phyloP scores from a whole-genome alignment of 2,113 vertebrate genomes.

The Aegypius monachus region DNA sequence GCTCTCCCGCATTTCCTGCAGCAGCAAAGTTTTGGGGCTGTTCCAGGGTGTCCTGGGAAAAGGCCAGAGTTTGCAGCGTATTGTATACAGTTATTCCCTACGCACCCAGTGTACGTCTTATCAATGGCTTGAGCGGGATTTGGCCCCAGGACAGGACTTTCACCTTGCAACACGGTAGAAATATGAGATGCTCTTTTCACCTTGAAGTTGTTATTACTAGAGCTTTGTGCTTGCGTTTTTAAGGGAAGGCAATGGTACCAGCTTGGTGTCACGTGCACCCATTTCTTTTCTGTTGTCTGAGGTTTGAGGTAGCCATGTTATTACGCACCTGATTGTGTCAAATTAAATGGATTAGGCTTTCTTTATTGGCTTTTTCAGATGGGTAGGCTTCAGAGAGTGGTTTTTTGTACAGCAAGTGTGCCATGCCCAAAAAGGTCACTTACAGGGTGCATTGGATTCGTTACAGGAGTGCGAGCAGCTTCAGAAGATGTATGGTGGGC shows the following conservation, averaged over 20 bases:
- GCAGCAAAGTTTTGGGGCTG: neutral
- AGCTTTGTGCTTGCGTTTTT: neutral
- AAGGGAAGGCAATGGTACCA: accelerated
- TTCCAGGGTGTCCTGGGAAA: neutral
- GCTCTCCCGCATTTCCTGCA: neutral
- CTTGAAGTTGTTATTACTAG: accelerated
- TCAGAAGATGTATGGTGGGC: slow-evolving; percentile 93
- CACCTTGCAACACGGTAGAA: accelerated
- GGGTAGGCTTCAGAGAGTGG: neutral
- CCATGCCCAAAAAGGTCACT: neutral
- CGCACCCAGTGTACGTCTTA: accelerated
- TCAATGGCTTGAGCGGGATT: neutral
- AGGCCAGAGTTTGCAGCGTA: accelerated
- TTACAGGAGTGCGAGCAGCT: slow-evolving; percentile 95
- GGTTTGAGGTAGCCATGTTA: neutral
- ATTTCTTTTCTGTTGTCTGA: neutral
- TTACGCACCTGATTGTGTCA: neutral
- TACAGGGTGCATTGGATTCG: neutral
- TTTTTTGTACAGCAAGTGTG: neutral
- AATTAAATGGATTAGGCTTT: neutral
- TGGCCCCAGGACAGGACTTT: neutral
- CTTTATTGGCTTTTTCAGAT: neutral
- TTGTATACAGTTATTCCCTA: no score
- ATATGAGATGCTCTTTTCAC: neutral
- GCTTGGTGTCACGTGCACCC: accelerated